phyloP scores from a whole-genome alignment of 2,113 vertebrate genomes.

The Eleginops maclovinus region DNA sequence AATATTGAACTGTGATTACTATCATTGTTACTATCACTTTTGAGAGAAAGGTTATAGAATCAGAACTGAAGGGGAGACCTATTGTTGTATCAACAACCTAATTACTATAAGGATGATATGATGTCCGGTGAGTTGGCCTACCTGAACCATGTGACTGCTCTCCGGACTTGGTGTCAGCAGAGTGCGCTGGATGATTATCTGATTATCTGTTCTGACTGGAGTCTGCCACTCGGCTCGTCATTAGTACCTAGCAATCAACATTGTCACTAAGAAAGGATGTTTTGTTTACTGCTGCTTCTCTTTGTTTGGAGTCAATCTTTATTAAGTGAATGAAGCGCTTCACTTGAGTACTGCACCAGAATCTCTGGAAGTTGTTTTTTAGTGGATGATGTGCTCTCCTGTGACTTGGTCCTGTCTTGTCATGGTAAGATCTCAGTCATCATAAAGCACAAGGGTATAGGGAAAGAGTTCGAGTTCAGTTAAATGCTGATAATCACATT shows the following conservation, averaged over 20 bases:
- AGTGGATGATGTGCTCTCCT: neutral
- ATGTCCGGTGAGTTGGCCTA: neutral
- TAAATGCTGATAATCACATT: too few species aligned
- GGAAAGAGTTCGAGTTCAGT: too few species aligned
- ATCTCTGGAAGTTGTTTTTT: neutral
- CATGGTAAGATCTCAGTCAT: too few species aligned
- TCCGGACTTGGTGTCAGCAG: conserved; percentile 10
- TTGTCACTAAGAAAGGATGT: neutral
- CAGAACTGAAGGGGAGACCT: neutral
- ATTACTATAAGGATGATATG: neutral
- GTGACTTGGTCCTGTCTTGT: too few species aligned
- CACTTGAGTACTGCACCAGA: neutral
- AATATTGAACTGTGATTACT: conserved; percentile 29
- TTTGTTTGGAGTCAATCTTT: neutral
- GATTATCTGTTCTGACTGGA: conserved; percentile 17
- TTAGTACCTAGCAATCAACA: neutral
- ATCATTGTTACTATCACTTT: conserved; percentile 17
- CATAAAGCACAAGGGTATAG: too few species aligned
- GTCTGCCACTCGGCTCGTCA: neutral
- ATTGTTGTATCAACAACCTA: conserved; percentile 8
- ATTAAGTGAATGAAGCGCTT: neutral
- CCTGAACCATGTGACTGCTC: neutral
- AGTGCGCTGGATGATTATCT: conserved; percentile 9
- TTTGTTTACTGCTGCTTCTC: neutral
- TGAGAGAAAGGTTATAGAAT: neutral